Percentiles rank a stretch among this genome's conserved stretches.
Conservation (phyloP, 2,888 invertebrate species). For the Ennomos fuscantarius region DNA sequence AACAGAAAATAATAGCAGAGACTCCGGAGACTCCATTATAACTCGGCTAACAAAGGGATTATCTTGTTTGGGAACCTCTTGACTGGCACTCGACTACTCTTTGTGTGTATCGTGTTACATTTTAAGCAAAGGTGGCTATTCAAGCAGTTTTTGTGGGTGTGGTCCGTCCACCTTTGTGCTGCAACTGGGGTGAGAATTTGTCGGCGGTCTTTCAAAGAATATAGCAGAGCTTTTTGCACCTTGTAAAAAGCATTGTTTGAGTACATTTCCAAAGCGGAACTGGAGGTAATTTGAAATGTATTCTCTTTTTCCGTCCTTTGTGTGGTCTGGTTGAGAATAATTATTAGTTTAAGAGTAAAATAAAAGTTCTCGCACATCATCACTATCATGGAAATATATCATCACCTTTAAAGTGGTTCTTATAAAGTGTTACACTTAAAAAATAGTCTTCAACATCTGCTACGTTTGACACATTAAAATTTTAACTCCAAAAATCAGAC, state of each 20-base stretch:
- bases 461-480: conserved; percentile 15
- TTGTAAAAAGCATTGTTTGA: conserved; percentile 51
- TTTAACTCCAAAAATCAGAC: conserved; percentile 30
- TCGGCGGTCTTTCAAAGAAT: conserved; percentile 58
- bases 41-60: conserved; percentile 79
- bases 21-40: conserved; percentile 75
- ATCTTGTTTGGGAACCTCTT: conserved; percentile 84
- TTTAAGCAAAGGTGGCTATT: conserved; percentile 67
- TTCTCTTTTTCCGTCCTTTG: conserved; percentile 27
- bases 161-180: conserved; percentile 63
- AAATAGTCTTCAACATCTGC: conserved; percentile 13
- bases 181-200: conserved; percentile 68
- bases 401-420: no score
- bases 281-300: conserved; percentile 53
- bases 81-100: conserved; percentile 75
- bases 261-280: conserved; percentile 46
- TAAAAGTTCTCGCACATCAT: no score
- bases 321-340: neutral
- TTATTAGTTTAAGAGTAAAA: no score
- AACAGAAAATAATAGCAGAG: conserved; percentile 74
- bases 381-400: no score
- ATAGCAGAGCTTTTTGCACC: conserved; percentile 54
- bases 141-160: conserved; percentile 76
- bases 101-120: conserved; percentile 77
- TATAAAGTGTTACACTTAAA: neutral